A percentile compares a stretch with the other conserved stretches of the same genome.
These are phyloP conservation scores for Smithornis capensis DNA, from an alignment of 2,113 vertebrate species.

Conservation along the genomic window DNA sequence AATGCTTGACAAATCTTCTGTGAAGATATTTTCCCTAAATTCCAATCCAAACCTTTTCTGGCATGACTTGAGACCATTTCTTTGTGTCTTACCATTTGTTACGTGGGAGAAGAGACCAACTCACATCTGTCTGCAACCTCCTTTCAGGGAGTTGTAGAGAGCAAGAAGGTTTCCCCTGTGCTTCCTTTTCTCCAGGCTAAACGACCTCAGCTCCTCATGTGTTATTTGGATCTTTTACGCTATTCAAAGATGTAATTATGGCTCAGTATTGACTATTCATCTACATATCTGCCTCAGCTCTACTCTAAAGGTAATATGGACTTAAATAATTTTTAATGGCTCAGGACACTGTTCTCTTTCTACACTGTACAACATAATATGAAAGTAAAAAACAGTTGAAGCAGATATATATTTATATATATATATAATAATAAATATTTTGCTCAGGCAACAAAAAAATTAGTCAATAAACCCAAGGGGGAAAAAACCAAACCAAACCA, in stretches of 20 bases:
- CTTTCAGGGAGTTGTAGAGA: neutral
- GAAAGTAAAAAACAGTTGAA: neutral
- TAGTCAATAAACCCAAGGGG: neutral
- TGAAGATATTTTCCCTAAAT: neutral
- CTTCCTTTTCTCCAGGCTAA: neutral
- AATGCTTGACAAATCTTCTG: neutral
- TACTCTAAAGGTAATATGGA: neutral
- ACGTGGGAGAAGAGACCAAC: neutral
- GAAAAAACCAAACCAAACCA: no score
- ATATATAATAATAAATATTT: neutral
- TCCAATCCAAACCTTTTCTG: neutral
- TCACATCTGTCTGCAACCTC: neutral
- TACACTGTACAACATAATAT: neutral
- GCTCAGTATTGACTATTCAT: neutral
- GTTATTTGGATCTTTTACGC: neutral
- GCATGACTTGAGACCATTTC: neutral
- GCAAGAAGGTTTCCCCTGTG: neutral
- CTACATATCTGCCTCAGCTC: neutral
- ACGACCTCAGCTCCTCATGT: neutral
- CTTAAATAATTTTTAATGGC: neutral
- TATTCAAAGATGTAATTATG: neutral
- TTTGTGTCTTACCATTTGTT: neutral
- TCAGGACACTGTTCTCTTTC: neutral
- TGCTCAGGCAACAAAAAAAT: neutral
- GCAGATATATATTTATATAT: neutral